Evolutionary conservation across 1,140 invertebrate genomes (phyloP).

Genomic region (Chrysopa pallens): DNA sequence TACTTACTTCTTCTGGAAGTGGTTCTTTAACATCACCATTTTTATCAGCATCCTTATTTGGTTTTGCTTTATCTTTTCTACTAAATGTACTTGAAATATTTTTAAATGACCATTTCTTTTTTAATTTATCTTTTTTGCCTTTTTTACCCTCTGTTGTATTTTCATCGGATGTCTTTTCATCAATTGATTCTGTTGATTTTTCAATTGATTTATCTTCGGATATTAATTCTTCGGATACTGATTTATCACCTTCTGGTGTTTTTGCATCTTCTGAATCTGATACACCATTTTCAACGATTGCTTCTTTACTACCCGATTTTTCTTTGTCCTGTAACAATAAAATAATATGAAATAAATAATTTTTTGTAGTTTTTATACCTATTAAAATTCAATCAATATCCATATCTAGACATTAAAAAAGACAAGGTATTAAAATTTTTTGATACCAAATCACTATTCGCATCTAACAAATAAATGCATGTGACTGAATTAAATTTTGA

Average conservation of each 20-base stretch:
- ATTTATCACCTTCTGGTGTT: conserved; percentile 22
- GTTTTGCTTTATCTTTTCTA: conserved; percentile 69
- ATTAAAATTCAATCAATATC: too few species aligned
- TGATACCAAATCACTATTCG: too few species aligned
- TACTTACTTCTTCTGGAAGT: conserved; percentile 18
- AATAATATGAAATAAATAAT: too few species aligned
- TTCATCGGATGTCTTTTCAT: conserved; percentile 41
- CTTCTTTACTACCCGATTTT: conserved; percentile 8
- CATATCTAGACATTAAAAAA: too few species aligned
- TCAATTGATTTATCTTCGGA: conserved; percentile 27
- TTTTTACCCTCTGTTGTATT: conserved; percentile 27
- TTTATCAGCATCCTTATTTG: conserved; percentile 38
- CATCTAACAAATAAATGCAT: too few species aligned
- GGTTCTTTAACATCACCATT: conserved; percentile 21
- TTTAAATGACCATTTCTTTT: conserved; percentile 75
- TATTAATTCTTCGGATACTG: conserved; percentile 17
- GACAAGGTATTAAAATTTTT: too few species aligned
- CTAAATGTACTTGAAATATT: conserved; percentile 52
- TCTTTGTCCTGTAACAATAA: conserved; percentile 2
- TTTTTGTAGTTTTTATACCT: too few species aligned
- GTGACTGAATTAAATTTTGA: too few species aligned
- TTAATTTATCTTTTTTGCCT: conserved; percentile 62
- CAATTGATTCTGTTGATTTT: conserved; percentile 28
- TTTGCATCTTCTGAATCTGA: conserved; percentile 17
- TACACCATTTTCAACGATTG: conserved; percentile 18